A percentile compares a stretch with the other conserved stretches of the same genome.
Evolutionary conservation across 2,113 vertebrate species (phyloP).

Genomic region (Hemiscyllium ocellatum): DNA sequence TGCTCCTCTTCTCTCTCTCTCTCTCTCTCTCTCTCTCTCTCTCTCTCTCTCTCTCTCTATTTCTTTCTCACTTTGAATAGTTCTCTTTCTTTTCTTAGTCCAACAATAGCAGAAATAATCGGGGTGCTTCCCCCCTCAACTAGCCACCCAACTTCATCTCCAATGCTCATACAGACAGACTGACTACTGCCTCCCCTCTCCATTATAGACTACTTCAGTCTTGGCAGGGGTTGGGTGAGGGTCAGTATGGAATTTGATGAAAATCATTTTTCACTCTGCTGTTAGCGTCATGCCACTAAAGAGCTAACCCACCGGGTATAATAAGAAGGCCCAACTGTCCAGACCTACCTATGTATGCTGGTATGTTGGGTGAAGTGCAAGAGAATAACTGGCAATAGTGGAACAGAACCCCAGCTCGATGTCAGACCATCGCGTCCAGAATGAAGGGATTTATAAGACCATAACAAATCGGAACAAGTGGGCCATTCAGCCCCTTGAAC

Average conservation of each 20-base stretch:
- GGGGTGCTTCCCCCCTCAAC: neutral
- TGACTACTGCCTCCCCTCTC: neutral
- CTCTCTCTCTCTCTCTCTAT: neutral
- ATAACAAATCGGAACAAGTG: no score
- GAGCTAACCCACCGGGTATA: neutral
- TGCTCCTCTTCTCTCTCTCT: neutral
- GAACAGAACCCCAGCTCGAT: neutral
- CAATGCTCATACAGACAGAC: neutral
- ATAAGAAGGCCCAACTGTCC: neutral
- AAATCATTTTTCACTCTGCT: neutral
- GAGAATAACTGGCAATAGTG: neutral
- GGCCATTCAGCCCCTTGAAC: no score
- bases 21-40: neutral
- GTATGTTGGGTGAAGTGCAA: neutral
- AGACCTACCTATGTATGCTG: neutral
- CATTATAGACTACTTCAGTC: neutral
- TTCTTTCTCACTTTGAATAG: neutral
- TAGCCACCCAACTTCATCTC: no score
- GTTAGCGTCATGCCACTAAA: neutral
- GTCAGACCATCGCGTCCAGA: no score
- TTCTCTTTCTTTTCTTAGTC: neutral
- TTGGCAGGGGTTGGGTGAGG: neutral
- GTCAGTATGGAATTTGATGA: neutral
- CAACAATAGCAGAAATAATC: neutral
- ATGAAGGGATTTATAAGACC: neutral